Base-by-base conservation (phyloP, 2,888 invertebrate genomes). In the Euclidia mi region DNA sequence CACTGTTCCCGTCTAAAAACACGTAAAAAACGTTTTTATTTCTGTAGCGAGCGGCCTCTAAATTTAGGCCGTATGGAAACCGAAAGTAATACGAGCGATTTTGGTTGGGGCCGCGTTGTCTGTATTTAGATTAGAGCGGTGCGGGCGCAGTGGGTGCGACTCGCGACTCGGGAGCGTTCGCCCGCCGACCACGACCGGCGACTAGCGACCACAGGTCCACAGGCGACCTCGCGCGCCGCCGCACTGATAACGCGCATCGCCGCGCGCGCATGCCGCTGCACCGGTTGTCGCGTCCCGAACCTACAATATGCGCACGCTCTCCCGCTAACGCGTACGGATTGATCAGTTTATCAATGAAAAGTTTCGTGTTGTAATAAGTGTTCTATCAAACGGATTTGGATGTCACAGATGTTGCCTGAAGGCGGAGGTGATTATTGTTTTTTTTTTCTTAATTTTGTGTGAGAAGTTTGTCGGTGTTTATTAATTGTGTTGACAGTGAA, bases 1-100 rank as follows among this genome's bases (percentile, higher is more conserved):
- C 85, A 83, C 90, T 86, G 88, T 89, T 90, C 91, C 88, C 87
- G 91, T 87, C 91, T 91, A 90, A 90, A 92, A 93, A 92, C 91
- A 90, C 91, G 91, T 93, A 94, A 93, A 92, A 92, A 91, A 89
- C 89, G 82, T 85, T 91, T 92, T 93, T 94, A 94, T 94, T 94
- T 94, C 88, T 87, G 92, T 89, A 87, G 88, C 87, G 82, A 90
- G 90, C 92, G 88, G 87, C 89, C 90, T 91, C 94, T 94, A 94
- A 93, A 90, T 91, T 92, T 94, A 94, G 94, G 92, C 88, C 90
- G 92, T 90, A 92, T 90, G 91, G 87, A 90, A 92, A 90, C 89
- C 83, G 91, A 92, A 94, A 94, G 92, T 92, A 87, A 92, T 92
- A 90, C 90, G 89, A 87, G 92, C 79, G 91, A 90, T 92, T 94